Percentiles rank a stretch among this genome's conserved stretches.
These are phyloP conservation scores for Rhizomys pruinosus DNA, from an alignment of 2,113 vertebrate species.

Conservation along the genomic window DNA sequence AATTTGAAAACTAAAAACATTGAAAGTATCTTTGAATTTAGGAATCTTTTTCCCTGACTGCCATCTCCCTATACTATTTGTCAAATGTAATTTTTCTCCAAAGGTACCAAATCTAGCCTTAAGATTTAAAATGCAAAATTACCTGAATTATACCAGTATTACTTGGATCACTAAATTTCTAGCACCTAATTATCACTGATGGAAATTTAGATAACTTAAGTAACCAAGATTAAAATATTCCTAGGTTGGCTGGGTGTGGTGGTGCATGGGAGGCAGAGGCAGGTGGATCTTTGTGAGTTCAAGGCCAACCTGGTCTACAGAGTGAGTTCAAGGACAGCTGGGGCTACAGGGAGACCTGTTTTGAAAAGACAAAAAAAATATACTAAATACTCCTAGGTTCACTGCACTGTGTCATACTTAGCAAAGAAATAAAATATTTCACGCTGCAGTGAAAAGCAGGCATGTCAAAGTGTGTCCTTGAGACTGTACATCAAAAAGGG, in stretches of 20 bases:
- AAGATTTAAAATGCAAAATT: constrained; percentile 1
- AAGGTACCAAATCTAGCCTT: not conserved
- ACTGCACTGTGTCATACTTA: not conserved
- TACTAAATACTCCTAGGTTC: no score
- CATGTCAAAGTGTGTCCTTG: not conserved
- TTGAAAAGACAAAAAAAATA: no score
- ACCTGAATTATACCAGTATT: not conserved
- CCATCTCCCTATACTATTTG: not conserved
- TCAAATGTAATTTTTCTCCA: not conserved
- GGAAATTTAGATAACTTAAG: not conserved
- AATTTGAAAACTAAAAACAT: not conserved
- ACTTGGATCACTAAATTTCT: not conserved
- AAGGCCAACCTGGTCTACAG: no score
- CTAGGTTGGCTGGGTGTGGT: no score
- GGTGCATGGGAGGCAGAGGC: no score
- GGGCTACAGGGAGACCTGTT: no score
- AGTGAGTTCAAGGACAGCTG: no score
- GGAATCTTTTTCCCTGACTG: not conserved
- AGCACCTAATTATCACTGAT: not conserved
- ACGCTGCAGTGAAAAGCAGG: not conserved
- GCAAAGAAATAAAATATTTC: not conserved
- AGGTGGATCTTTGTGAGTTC: no score
- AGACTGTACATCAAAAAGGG: not conserved
- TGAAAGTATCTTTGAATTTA: not conserved
- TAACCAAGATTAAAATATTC: not conserved